Percentiles rank a stretch among this genome's conserved stretches.
phyloP scores from a whole-genome alignment of 1,140 invertebrate species.

The Lepidotrigona ventralis region DNA sequence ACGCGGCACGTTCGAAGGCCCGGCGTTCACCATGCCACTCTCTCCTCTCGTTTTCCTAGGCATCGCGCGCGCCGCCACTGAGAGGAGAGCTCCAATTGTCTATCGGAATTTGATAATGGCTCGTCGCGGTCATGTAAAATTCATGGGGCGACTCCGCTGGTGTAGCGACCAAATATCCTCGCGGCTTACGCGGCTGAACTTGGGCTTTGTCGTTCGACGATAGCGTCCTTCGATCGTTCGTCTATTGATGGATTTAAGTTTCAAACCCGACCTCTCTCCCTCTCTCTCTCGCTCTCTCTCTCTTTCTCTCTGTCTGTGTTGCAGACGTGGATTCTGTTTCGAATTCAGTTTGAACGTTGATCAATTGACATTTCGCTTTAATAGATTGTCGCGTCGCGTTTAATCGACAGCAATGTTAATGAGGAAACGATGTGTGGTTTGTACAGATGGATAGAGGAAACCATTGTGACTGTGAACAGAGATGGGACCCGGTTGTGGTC shows the following conservation, averaged over 20 bases:
- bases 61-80: not conserved
- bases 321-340: not conserved
- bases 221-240: not conserved
- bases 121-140: slow-evolving; percentile 70
- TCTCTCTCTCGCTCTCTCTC: not conserved
- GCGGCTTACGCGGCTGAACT: slow-evolving; percentile 46
- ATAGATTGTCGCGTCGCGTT: not conserved
- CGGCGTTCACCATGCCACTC: slow-evolving; percentile 12
- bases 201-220: slow-evolving; percentile 25
- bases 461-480: not conserved
- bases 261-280: not conserved
- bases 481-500: slow-evolving; percentile 2
- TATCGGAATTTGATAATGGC: slow-evolving; percentile 73
- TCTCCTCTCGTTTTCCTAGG: slow-evolving; percentile 4
- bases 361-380: not conserved
- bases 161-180: slow-evolving; percentile 66
- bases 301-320: too few relatives aligned
- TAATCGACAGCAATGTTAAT: not conserved
- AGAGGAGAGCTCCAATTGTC: slow-evolving; percentile 65
- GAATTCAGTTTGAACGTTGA: too few relatives aligned
- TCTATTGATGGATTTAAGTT: slow-evolving; percentile 8
- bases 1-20: slow-evolving; percentile 39
- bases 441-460: slow-evolving; percentile 6
- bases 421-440: slow-evolving; percentile 8
- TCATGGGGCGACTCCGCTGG: slow-evolving; percentile 65